Evolutionary conservation across 2,113 vertebrate genomes (phyloP), one percentile per base, ranked within the genome.

Genomic region (Crotalus viridis): DNA sequence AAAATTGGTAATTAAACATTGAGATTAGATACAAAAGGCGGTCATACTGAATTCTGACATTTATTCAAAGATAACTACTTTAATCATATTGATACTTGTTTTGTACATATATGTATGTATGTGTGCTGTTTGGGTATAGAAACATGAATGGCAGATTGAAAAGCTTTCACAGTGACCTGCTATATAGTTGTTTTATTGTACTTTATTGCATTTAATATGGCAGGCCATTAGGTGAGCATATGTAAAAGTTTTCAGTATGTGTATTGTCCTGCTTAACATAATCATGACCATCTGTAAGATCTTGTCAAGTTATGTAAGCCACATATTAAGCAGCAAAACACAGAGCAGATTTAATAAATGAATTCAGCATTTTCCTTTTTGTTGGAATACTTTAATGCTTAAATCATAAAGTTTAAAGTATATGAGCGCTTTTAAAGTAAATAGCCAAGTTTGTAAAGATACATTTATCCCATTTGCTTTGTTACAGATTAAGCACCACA

Each of bases 341-440:
- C 98, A 98, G 98, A 98, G 98, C 97, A 97, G 97, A 97, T 97
- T 86, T 97, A 98, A 97, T 98, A 97, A 98, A 98, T 95, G 97
- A 97, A 96, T 97, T 96, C 97, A 97, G 92, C 96, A 88, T 97
- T 97, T 97, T 97, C 93, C 74, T 94, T 98, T 94, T 94, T 96
- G 96, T 96, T 94, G 88, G 92, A 91, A 96, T 96, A 97, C 98
- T 96, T 96, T 97, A 74, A 97, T 97, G 94, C 17, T 97, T 96
- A 92, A 95, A 97, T 87, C 74, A 52, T 91, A 94, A 93, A 69
- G 52, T 94, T 89, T 96, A 46, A 92, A 94, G 51, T 91, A 94
- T 69, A 61, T 85, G 88, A 93, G 93, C 93, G 55, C 46, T 89
- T 89, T 94, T 91, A 24, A 86, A 91, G 93, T 91, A 85, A 9